A percentile compares a stretch with the other conserved stretches of the same genome.
These are phyloP conservation scores for Eupithecia pulchellata DNA, from an alignment of 2,888 invertebrate species.

Conservation along the genomic window DNA sequence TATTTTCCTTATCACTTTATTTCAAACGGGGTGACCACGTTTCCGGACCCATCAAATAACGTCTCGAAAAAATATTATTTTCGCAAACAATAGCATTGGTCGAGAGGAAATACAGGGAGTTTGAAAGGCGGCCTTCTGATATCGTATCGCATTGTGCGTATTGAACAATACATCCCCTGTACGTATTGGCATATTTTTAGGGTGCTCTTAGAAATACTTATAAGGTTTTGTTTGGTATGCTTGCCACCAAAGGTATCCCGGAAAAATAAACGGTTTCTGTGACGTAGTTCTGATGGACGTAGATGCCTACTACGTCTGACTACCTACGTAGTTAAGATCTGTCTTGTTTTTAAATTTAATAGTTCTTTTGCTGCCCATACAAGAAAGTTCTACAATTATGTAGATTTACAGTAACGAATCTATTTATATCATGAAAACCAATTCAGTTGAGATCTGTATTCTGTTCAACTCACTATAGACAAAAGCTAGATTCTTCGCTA, in stretches of 20 bases:
- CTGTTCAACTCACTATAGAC: background rate
- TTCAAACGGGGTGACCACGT: conserved; percentile 23
- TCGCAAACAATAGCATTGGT: conserved; percentile 23
- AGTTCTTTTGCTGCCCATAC: background rate
- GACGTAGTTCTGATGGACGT: no score
- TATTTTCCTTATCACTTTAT: conserved; percentile 12
- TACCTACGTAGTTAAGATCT: background rate
- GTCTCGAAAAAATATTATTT: conserved; percentile 26
- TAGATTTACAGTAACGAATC: background rate
- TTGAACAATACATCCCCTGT: conserved; percentile 18
- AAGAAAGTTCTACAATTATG: background rate
- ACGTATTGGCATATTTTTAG: conserved; percentile 6
- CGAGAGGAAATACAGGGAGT: conserved; percentile 18
- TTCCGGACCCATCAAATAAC: conserved; percentile 27
- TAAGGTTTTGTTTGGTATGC: background rate
- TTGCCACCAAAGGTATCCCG: background rate
- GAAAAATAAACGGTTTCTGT: background rate
- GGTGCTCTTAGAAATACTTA: background rate
- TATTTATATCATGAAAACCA: background rate
- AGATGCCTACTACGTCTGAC: no score
- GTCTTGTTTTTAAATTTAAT: background rate
- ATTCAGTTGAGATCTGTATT: background rate
- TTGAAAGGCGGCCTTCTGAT: conserved; percentile 16
- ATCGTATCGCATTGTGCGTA: conserved; percentile 20
- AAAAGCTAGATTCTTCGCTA: background rate